Conservation (phyloP, 2,888 invertebrate genomes). For the Ctena decussata region DNA sequence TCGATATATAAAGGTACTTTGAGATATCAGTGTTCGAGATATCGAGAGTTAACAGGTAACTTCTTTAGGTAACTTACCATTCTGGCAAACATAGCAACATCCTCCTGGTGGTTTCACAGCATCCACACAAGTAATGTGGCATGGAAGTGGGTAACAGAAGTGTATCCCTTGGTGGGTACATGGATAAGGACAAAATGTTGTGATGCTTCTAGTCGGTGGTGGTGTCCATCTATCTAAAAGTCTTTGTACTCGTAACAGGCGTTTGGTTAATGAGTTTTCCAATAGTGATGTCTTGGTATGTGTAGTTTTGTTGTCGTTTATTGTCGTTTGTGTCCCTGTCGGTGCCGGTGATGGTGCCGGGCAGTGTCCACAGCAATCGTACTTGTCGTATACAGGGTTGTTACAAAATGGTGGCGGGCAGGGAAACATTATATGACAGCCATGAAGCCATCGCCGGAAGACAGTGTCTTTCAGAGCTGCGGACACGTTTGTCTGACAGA, state of each 20-base stretch:
- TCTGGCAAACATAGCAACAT: constrained; percentile 45
- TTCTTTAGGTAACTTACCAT: constrained; percentile 36
- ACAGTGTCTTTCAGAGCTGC: not conserved
- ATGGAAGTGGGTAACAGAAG: constrained; percentile 46
- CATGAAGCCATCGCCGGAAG: constrained; percentile 39
- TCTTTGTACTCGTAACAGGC: not conserved
- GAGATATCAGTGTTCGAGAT: too few species aligned
- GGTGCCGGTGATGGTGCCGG: constrained; percentile 15
- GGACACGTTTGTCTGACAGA: too few species aligned
- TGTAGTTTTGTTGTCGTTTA: too few species aligned
- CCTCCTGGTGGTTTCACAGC: constrained; percentile 28
- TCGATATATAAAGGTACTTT: too few species aligned
- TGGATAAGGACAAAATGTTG: constrained; percentile 43
- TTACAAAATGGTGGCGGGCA: constrained; percentile 48
- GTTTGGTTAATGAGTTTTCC: not conserved
- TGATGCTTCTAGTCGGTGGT: too few species aligned
- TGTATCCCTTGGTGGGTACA: constrained; percentile 41
- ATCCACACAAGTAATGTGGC: constrained; percentile 46
- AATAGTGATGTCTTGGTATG: not conserved
- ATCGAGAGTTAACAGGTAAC: too few species aligned
- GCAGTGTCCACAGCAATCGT: constrained; percentile 49
- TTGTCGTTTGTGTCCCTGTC: not conserved
- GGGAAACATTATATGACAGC: constrained; percentile 50
- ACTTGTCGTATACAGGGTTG: constrained; percentile 41
- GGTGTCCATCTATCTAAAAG: too few species aligned